Evolutionary conservation across 2,888 invertebrate species (phyloP), one percentile per base, ranked within the genome.

Genomic region (Eupithecia exiguata): DNA sequence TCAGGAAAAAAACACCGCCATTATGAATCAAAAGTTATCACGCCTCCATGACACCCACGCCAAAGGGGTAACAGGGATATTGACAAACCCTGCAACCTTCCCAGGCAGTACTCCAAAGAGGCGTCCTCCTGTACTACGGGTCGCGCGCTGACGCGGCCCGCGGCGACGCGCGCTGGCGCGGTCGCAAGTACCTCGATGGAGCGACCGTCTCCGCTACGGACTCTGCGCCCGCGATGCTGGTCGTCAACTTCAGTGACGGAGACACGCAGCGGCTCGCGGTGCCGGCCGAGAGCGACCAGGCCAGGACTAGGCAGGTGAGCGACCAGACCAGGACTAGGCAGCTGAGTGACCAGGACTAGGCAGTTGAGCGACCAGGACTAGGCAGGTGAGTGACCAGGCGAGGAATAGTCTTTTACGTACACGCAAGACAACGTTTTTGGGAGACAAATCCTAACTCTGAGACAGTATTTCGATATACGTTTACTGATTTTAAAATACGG

Each of bases 181-280:
- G 95, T 36, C 95, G 95, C 84, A 96, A 96, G 88, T 96, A 96
- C 90, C 89, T 96, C 62, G 96, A 96, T 89, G 95, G 95, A 14
- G 96, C 96, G 7, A 85, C 89, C 40, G 87, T 96, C 1, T 79
- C 88, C 38, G 90, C 95, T 3, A 86, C 94, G 9, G 88, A 85
- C 69, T 79, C 88, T 7, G 95, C 95, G 77, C 91, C 92, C 21
- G 93, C 95, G 25, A 89, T 94, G 3, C 86, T 96, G 72, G 84
- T 93, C 72, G 84, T 95, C 18, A 85, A 88, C 82, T 95, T 95
- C 85, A 95, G 95, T 77, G 95, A 96, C 86, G 95, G 95, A 0
- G 95, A 96, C 75, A 90, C 92, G 71, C 96, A 96, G 83, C 86
- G 95, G 36, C 89, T 95, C 36, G 94, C 95, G 78, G 92, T 95